Conservation (phyloP, 2,113 vertebrate genomes). For the Dromaius novaehollandiae region DNA sequence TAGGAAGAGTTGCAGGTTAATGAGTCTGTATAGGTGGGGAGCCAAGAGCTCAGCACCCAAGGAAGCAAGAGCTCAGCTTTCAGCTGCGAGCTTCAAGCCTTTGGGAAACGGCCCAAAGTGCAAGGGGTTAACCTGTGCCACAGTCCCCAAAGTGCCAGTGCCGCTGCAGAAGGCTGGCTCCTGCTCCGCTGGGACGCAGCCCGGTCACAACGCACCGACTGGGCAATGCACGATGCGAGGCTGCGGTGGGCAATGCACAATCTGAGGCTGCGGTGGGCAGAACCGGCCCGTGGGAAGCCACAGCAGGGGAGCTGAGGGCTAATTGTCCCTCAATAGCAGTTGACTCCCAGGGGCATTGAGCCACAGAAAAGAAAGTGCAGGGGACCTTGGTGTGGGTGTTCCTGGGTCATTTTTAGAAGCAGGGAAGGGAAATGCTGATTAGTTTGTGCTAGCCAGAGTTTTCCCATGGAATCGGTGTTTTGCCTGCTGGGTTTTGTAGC, state of each 20-base stretch:
- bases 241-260: too few relatives aligned
- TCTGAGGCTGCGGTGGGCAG: too few relatives aligned
- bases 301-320: neutral
- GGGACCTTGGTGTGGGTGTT: fast-evolving
- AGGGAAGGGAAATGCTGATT: neutral
- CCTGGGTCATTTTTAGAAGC: neutral
- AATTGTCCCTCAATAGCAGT: neutral
- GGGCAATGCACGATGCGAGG: neutral
- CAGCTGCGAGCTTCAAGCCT: fast-evolving
- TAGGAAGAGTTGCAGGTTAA: too few relatives aligned
- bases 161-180: neutral
- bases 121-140: fast-evolving
- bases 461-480: fast-evolving
- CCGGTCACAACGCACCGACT: neutral
- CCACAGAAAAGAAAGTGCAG: neutral
- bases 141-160: too few relatives aligned
- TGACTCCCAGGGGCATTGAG: neutral
- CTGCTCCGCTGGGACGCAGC: neutral
- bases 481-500: neutral
- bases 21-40: fast-evolving
- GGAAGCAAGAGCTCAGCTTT: neutral
- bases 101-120: neutral
- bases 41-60: neutral
- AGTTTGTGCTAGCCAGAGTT: fast-evolving
- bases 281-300: neutral